Conservation (phyloP, 2,888 invertebrate genomes). For the Machimus atricapillus region DNA sequence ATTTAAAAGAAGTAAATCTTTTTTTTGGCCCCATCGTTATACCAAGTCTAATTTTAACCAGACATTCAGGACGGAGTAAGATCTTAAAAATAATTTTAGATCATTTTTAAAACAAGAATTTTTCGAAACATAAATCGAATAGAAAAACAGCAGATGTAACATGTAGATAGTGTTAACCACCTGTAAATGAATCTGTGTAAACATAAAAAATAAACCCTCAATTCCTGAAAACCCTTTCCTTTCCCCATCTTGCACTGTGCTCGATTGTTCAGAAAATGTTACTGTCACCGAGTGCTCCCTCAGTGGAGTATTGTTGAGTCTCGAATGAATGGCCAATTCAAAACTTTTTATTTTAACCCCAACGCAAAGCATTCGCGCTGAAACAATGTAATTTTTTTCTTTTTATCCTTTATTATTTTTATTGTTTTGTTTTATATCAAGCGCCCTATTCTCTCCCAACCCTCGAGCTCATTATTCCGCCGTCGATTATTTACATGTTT, state of each 20-base stretch:
- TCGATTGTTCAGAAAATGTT: background rate
- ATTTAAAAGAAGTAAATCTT: no score
- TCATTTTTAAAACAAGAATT: no score
- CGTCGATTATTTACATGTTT: background rate
- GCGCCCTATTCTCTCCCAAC: background rate
- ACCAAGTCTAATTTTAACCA: no score
- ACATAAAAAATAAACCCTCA: background rate
- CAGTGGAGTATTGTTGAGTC: background rate
- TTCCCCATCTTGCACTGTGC: background rate
- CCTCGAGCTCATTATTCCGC: background rate
- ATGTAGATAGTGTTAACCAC: background rate
- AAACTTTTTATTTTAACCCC: background rate
- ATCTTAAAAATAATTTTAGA: no score
- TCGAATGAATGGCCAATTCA: background rate
- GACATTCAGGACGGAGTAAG: no score
- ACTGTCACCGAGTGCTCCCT: background rate
- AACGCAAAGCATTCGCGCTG: background rate
- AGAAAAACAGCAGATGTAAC: background rate
- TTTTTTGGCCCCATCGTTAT: no score
- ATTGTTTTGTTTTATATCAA: background rate
- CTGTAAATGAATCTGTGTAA: background rate
- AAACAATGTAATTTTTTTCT: background rate
- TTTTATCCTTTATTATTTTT: background rate
- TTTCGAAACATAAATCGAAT: background rate
- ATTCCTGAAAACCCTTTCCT: background rate